Evolutionary conservation across 2,797 vertebrate species (phyloP), one percentile per base, ranked within the genome.

Genomic region (Pteropus rufus): DNA sequence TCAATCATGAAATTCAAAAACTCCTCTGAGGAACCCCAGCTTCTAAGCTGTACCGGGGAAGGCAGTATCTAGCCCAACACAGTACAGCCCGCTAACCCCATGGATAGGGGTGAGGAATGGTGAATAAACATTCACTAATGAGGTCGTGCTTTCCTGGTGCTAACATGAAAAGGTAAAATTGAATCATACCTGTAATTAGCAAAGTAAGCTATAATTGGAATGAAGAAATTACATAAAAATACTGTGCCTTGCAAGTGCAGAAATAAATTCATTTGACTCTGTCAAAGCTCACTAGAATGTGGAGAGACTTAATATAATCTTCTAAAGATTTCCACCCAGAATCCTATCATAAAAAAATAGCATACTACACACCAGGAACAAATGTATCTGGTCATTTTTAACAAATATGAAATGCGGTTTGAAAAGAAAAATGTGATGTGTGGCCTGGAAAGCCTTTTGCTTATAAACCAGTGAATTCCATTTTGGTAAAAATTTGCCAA

Each of bases 401-500:
- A 95, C 12, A 5, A 80, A 41, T 24, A 65, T 18, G 29, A 49
- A 82, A 87, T 96, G 44, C 52, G 69, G 36, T 58, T 54, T 91
- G 23, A 72, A 70, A 80, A 73, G 26, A 65, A 81, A 41, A 80
- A 79, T 79, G 52, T 49, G 39, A 11, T 81, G 41, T 29, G 54
- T n/a, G 67, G 36, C 29, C 86, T 80, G 24, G 39, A 16, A 81
- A 72, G 31, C 2, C 39, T 93, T 85, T 77, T 89, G 12, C 31
- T 67, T 91, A 85, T 6, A 76, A 94, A 91, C 54, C 64, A 58
- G 64, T 36, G 12, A 73, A 65, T 82, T 88, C 24, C 29, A 39
- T n/a, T 88, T 93, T 75, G 70, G 65, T 91, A 93, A 84, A 96
- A 80, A 89, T 65, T 46, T 64, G 62, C 49, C 90, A 90, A 31